Base-by-base conservation (phyloP, 2,113 vertebrate species). In the Junco hyemalis region DNA sequence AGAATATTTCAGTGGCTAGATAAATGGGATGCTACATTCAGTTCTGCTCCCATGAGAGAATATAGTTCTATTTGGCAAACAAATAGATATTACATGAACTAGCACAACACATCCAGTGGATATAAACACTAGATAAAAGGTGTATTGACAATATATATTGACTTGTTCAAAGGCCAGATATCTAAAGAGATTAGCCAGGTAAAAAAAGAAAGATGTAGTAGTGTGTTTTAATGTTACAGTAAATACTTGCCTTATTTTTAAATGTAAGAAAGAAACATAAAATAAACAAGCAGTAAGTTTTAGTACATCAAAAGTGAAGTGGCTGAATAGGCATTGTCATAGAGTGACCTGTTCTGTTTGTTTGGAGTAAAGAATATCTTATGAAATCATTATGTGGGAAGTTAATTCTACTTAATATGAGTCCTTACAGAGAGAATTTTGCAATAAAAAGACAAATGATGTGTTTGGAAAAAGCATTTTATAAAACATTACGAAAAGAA, bases 131-230 rank as follows among this genome's bases (percentile, higher is more conserved):
- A 44, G 66, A 69, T 92, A 59, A 86, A 81, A 50, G 48, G 35
- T 94, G 65, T 79, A 85, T 93, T 92, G 82, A 66, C 89, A 91
- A 85, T 72, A 47, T 48, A 22, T 26, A 33, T 45, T 45, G 22
- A 70, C 66, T 90, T 84, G 35, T 70, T 91, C 81, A 95, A 91
- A 93, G 79, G 79, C 81, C 74, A 88, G 76, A 90, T 88, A 77
- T 65, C 44, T 92, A n/a, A 88, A 86, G 92, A 91, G 61, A 91
- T 87, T 84, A 85, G 4, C 25, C 68, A 80, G 71, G 29, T 74
- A 71, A 84, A 90, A 53, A 86, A 81, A 80, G 47, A 72, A 65
- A 65, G 18, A 57, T 5, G 9, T 53, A 88, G 23, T 36, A 81
- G 28, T 66, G 29, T 77, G 57, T 21, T 78, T 65, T 74, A 63